Evolutionary conservation across 2,888 invertebrate genomes (phyloP).

Genomic region (Drosophila percnosoma): DNA sequence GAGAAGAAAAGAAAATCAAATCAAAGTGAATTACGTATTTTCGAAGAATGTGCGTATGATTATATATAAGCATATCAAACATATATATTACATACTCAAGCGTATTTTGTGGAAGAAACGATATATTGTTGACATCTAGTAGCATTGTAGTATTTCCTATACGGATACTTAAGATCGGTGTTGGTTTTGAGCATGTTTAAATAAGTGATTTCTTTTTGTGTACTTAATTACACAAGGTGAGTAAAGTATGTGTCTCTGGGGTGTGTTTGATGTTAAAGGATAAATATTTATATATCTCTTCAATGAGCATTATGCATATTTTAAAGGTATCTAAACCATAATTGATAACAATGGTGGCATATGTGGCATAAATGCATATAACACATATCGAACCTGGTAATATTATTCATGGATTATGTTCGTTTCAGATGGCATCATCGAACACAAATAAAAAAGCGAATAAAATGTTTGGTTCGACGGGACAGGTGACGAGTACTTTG

Average conservation of each 20-base stretch:
- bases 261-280: not conserved
- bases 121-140: not conserved
- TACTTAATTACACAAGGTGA: not conserved
- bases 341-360: not conserved
- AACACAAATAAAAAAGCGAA: constrained; percentile 14
- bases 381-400: constrained; percentile 1
- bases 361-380: not conserved
- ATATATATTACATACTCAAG: not conserved
- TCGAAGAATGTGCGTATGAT: not conserved
- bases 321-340: constrained; percentile 1
- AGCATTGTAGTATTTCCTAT: not conserved
- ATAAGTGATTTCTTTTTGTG: not conserved
- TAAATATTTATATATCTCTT: not conserved
- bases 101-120: not conserved
- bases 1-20: not conserved
- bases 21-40: constrained; percentile 5
- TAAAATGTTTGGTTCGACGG: constrained; percentile 17
- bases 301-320: not conserved
- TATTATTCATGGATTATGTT: constrained; percentile 34
- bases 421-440: constrained; percentile 49
- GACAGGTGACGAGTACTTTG: constrained; percentile 26
- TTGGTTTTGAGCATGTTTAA: not conserved
- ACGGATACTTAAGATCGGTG: not conserved
- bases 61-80: not conserved
- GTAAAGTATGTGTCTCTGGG: not conserved